Evolutionary conservation across 2,888 invertebrate species (phyloP).

Genomic region (Xestia rhomboidea): DNA sequence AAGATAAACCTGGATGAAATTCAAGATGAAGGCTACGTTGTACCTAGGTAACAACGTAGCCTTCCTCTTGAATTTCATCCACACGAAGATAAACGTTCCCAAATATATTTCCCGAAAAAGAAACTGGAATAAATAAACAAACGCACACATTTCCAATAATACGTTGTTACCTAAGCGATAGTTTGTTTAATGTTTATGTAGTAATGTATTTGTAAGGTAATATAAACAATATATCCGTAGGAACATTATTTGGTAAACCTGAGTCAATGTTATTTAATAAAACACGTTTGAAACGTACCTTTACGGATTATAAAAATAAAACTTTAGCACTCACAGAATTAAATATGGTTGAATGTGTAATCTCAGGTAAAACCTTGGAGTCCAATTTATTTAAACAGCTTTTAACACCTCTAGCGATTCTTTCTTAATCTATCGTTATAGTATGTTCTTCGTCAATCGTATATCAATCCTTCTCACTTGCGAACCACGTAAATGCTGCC

Average conservation of each 20-base stretch:
- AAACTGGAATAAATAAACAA: conserved; percentile 53
- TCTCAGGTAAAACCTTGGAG: conserved; percentile 22
- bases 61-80: conserved; percentile 19
- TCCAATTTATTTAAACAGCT: conserved; percentile 28
- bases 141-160: conserved; percentile 50
- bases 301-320: conserved; percentile 44
- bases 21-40: too few relatives aligned
- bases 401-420: conserved; percentile 28
- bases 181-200: conserved; percentile 74
- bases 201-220: conserved; percentile 71
- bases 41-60: conserved; percentile 2
- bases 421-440: conserved; percentile 38
- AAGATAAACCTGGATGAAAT: neutral
- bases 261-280: conserved; percentile 71
- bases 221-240: conserved; percentile 73
- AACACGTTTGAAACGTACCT: conserved; percentile 69
- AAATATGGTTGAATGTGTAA: conserved; percentile 16
- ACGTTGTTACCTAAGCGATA: conserved; percentile 50
- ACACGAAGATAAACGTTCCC: conserved; percentile 40
- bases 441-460: conserved; percentile 39
- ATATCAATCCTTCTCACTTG: conserved; percentile 43
- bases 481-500: conserved; percentile 34
- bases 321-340: conserved; percentile 13
- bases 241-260: conserved; percentile 71
- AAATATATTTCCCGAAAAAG: conserved; percentile 54